Base-by-base conservation (phyloP, 2,113 vertebrate species). In the Mesocricetus auratus region DNA sequence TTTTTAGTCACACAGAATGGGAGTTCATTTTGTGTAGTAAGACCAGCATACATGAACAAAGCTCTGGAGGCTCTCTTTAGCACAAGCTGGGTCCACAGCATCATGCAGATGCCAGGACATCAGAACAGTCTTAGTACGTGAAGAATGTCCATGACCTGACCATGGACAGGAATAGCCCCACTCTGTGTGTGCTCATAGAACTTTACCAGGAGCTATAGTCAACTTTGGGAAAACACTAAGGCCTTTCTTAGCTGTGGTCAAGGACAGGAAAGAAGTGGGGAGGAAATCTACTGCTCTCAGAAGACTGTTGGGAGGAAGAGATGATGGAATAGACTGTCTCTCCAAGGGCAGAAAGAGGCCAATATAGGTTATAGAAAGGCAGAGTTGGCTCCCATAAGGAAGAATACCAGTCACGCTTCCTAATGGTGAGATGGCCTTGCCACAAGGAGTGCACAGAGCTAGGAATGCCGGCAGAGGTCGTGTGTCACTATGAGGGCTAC, bases 1-100 rank as follows among this genome's bases (percentile, higher is more conserved):
- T 73, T 87, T 85, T 79, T 29, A 89, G 75, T 87, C 45, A 83
- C 79, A 81, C 77, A 73, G 73, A 79, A 47, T 87, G 64, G 86
- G 50, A 93, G 36, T 90, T 93, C 33, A 93, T 83, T 53, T 88
- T 82, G 62, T 85, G 86, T 64, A 58, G 86, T 78, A 85, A 29
- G 39, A 79, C 10, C 24, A 89, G 86, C 36, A 95, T 58, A 79
- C 62, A 66, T 53, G 64, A 89, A 53, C 53, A 68, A 89, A 93
- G 45, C 91, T 56, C 16, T 53, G 50, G n/a, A 95, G 82, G 47
- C 74, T 94, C 74, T 45, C 56, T 8, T 58, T 85, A 73, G 85
- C 47, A 26, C 75, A 29, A 31, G 45, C 83, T 69, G 16, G 94
- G 73, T 66, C 64, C 53, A 7, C 17, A 7, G 0, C 39, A 0